Evolutionary conservation across 2,888 invertebrate species (phyloP).

Genomic region (Seira musarum): DNA sequence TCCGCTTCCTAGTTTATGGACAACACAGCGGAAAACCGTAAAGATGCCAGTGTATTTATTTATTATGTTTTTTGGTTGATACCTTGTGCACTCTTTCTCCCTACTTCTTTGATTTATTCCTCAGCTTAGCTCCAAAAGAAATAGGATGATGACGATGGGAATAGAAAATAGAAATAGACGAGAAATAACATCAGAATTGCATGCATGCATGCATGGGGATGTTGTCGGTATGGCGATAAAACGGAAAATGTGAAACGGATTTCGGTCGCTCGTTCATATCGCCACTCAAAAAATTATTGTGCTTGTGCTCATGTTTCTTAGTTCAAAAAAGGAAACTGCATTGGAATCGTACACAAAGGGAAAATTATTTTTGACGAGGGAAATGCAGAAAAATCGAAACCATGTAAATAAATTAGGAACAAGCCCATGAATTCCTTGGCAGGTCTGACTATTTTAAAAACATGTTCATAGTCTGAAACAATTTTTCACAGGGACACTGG

Average conservation of each 20-base stretch:
- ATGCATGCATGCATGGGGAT: no score
- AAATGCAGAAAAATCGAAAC: no score
- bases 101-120: constrained; percentile 9
- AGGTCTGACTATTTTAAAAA: no score
- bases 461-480: no score
- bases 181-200: background rate
- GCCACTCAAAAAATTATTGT: background rate
- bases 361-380: background rate
- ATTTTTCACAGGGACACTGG: background rate
- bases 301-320: background rate
- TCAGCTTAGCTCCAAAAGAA: no score
- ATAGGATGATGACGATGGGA: background rate
- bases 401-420: no score
- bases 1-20: constrained; percentile 21
- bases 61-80: constrained; percentile 16
- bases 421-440: no score
- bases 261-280: background rate
- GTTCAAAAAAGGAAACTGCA: background rate
- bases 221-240: constrained; percentile 7
- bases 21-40: constrained; percentile 19
- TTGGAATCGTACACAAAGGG: background rate
- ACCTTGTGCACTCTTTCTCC: constrained; percentile 17
- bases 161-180: background rate
- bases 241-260: constrained; percentile 4
- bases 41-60: constrained; percentile 11